These are phyloP conservation scores for Thymallus thymallus DNA, from an alignment of 2,113 vertebrate genomes.

Conservation along the genomic window DNA sequence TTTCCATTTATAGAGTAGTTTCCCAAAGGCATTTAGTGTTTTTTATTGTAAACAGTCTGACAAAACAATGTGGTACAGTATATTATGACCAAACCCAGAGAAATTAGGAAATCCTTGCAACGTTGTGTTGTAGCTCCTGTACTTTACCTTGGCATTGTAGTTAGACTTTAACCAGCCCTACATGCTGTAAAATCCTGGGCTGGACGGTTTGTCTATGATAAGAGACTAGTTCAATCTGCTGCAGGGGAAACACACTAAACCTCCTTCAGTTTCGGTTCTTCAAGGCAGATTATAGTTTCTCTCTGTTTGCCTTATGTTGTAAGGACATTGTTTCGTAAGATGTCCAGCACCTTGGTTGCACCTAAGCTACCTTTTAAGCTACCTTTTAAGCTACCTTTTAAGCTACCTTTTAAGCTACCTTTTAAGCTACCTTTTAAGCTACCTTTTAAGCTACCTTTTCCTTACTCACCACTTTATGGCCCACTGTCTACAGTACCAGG, in stretches of 20 bases:
- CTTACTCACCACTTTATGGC: too few species aligned
- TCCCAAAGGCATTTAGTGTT: background rate
- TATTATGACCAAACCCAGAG: conserved; percentile 21
- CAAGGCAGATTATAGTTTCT: background rate
- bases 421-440: too few species aligned
- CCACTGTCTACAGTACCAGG: background rate
- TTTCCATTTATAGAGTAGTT: conserved; percentile 6
- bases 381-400: too few species aligned
- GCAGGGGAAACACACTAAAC: background rate
- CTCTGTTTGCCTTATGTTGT: background rate
- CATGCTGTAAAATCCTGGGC: conserved; percentile 44
- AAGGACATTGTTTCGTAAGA: too few species aligned
- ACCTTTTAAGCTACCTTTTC: too few species aligned
- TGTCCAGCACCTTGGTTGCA: too few species aligned
- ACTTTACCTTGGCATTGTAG: conserved; percentile 53
- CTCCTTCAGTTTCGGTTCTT: conserved; percentile 30
- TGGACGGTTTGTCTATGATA: conserved; percentile 62
- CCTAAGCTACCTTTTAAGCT: too few species aligned
- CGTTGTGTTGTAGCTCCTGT: conserved; percentile 42
- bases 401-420: too few species aligned
- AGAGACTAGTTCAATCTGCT: conserved; percentile 47
- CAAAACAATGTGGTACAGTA: conserved; percentile 27
- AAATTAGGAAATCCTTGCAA: too few species aligned
- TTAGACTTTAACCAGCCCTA: conserved; percentile 67
- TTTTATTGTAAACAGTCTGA: background rate